A percentile compares a stretch with the other conserved stretches of the same genome.
phyloP scores from a whole-genome alignment of 2,797 vertebrate genomes.

The Nyctibius grandis region DNA sequence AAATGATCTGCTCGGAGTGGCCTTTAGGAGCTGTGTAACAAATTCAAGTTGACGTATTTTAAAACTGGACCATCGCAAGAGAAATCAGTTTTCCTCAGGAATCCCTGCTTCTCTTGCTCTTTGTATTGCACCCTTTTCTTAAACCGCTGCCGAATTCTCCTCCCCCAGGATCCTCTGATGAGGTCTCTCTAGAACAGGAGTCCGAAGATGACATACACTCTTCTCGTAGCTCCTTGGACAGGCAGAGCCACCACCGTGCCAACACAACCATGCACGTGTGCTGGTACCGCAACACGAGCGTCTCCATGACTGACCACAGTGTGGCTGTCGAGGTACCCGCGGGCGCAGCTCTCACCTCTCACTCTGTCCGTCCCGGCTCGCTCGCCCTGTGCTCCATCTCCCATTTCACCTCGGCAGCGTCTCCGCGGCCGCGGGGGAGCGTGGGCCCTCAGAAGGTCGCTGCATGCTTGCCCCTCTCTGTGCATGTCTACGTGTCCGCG shows the following conservation, averaged over 20 bases:
- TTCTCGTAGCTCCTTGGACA: conserved; percentile 83
- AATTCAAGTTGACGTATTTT: background rate
- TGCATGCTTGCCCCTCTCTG: background rate
- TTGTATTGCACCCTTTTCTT: background rate
- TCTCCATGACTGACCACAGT: conserved; percentile 94
- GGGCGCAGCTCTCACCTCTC: background rate
- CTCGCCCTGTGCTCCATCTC: background rate
- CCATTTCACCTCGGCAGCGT: background rate
- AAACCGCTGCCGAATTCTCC: conserved; percentile 53
- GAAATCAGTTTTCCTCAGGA: background rate
- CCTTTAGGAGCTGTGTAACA: background rate
- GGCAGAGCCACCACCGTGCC: conserved; percentile 87
- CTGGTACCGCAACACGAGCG: conserved; percentile 95
- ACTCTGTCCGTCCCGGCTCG: background rate
- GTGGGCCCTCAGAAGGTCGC: fast-evolving
- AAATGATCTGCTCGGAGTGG: background rate
- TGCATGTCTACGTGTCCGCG: background rate
- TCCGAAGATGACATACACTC: conserved; percentile 87
- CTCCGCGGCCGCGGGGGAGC: background rate
- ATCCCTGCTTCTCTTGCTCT: background rate
- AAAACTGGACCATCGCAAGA: background rate
- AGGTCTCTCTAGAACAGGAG: conserved; percentile 89
- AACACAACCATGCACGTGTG: conserved; percentile 95
- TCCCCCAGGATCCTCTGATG: conserved; percentile 84
- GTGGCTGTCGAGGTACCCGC: conserved; percentile 89